Evolutionary conservation across 53 echinoderm and acorn worm genomes (phyloP), one percentile per base, ranked within the genome.

Genomic region (Holothuria scabra): DNA sequence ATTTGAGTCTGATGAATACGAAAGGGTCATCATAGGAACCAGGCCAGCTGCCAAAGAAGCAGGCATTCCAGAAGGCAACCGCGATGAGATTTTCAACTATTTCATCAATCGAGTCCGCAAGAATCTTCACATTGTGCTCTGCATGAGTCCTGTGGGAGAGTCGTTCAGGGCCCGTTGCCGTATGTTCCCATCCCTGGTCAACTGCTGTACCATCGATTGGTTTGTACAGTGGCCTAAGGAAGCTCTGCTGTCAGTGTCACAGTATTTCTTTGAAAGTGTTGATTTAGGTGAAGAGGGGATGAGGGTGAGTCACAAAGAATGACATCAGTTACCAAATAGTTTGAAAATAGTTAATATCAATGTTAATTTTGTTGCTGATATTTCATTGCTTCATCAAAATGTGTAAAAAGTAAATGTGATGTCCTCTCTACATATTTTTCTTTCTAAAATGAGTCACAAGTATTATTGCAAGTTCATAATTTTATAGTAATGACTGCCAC

Each of bases 151-250:
- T 33, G 99, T 95, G 25, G 99, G 94, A 30, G 99, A 99, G 32
- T 85, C 94, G 2, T 99, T 99, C 91, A 70, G 99, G 20, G 83
- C 99, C 10, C 81, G 99, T 0, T 99, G 99, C 56, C 89, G 95
- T 31, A 99, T 99, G 99, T 99, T 99, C 79, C 99, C 99, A 0
- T 99, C 99, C 2, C 79, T 99, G 37, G 99, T 99, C 72, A 99
- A 99, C 80, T 99, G 99, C 70, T 99, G 99, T 69, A 99, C 99
- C 74, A 99, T 99, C 67, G 99, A 99, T 60, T 99, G 99, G 99
- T 99, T 99, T 64, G 92, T 89, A 1, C 94, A 99, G 91, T 99
- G 99, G 99, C 99, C 99, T 16, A 91, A 90, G 84, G 99, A 99
- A 62, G 99, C 99, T 23, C 62, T 99, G 89, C 86, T 95, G 67